Base-by-base conservation (phyloP, 2,888 invertebrate genomes). In the Nymphalis polychloros region DNA sequence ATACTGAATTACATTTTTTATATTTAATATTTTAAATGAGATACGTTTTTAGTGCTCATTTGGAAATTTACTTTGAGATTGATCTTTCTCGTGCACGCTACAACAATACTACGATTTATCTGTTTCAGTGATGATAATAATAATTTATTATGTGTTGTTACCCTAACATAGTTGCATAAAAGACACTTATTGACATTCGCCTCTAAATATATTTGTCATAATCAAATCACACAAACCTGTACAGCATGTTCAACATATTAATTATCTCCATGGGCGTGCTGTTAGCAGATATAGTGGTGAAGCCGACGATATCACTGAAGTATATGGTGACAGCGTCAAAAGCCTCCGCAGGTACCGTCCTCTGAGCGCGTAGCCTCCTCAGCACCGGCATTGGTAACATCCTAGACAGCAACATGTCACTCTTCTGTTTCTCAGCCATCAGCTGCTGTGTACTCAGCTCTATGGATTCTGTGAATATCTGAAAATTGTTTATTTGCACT, bases 231-330 rank as follows among this genome's bases (percentile, higher is more conserved):
- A 41, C 41, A 10, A 3, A 91, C 92, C 94, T 94, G 87, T 96
- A 96, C n/a, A 96, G 87, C 81, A 95, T 94, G 79, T 96, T 96
- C 71, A 96, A 92, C 93, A 96, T 94, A 73, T 93, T 93, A 64
- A 94, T 93, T 67, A 94, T 92, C 83, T 95, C 93, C 93, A 95
- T 94, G 0, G 95, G 95, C 0, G 95, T 94, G 76, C 94, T 94
- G 67, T 82, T 87, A 0, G 95, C 94, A 0, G 95, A 94, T 70
- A 95, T 93, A 59, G 87, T 88, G 4, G 95, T 95, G 80, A 95
- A 95, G 4, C 95, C 95, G 41, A 95, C 95, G 71, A 95, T 95
- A 73, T 95, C 95, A 69, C 95, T 95, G 85, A 95, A 95, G 89
- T 94, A 95, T 69, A 95, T 95, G 1, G 95, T 95, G 59, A 95